A percentile compares a stretch with the other conserved stretches of the same genome.
phyloP scores from a whole-genome alignment of 2,113 vertebrate species.

The Isichthys henryi region DNA sequence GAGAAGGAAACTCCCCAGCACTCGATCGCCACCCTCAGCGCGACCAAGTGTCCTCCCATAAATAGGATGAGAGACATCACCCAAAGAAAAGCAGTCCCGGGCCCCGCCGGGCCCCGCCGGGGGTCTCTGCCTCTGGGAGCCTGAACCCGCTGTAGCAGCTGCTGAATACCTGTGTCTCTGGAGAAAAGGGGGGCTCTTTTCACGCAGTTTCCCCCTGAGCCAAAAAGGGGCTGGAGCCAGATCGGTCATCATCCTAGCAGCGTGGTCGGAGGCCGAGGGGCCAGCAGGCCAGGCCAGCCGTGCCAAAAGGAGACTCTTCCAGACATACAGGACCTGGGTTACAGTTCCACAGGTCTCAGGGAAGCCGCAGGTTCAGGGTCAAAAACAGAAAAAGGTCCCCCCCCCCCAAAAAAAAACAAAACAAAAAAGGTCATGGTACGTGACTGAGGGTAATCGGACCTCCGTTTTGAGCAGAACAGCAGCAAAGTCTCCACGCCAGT shows the following conservation, averaged over 20 bases:
- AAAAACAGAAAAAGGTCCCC: background rate
- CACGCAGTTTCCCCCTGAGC: background rate
- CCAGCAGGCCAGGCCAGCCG: background rate
- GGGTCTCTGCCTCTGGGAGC: background rate
- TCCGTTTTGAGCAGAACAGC: background rate
- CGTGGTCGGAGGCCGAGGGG: background rate
- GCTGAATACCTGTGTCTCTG: background rate
- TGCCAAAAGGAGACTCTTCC: background rate
- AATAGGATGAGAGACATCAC: background rate
- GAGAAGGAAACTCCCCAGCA: background rate
- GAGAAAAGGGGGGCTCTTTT: background rate
- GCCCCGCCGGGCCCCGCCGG: background rate
- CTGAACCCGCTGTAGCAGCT: background rate
- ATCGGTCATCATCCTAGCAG: background rate
- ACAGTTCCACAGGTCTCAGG: background rate
- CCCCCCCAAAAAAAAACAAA: background rate
- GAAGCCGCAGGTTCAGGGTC: background rate
- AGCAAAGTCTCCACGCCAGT: background rate
- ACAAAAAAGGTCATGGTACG: background rate
- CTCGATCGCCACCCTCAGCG: background rate
- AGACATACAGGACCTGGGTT: background rate
- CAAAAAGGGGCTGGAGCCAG: background rate
- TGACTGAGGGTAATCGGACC: background rate
- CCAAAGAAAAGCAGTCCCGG: background rate
- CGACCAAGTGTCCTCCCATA: constrained; percentile 6